A percentile compares a stretch with the other conserved stretches of the same genome.
These are phyloP conservation scores for Danaus plexippus DNA, from an alignment of 1,140 invertebrate species.

Conservation along the genomic window DNA sequence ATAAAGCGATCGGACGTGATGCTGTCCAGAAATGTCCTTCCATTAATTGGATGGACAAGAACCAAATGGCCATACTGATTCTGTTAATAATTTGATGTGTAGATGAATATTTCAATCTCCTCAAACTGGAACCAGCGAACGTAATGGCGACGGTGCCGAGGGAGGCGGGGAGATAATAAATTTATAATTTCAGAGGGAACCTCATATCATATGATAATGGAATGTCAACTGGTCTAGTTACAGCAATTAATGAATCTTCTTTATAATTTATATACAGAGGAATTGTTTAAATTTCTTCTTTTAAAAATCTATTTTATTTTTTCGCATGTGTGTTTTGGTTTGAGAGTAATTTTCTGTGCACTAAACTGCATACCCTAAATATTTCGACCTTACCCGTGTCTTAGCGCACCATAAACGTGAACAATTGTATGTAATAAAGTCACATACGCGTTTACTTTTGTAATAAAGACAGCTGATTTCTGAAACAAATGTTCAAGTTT, in stretches of 20 bases:
- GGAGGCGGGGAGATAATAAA: constrained; percentile 35
- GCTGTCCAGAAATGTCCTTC: constrained; percentile 26
- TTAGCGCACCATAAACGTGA: constrained; percentile 40
- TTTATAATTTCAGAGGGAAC: constrained; percentile 45
- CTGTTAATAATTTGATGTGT: constrained; percentile 24
- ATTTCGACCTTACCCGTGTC: constrained; percentile 39
- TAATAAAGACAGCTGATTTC: constrained; percentile 29
- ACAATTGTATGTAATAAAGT: constrained; percentile 56
- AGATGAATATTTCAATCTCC: constrained; percentile 36
- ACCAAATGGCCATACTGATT: constrained; percentile 22
- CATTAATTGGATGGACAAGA: constrained; percentile 25
- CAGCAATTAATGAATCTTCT: constrained; percentile 36
- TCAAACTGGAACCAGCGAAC: constrained; percentile 15
- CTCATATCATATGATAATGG: constrained; percentile 58
- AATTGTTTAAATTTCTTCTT: constrained; percentile 25
- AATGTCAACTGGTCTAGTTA: constrained; percentile 46
- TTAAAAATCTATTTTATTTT: constrained; percentile 11
- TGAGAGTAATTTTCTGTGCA: constrained; percentile 29
- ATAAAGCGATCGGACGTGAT: constrained; percentile 32
- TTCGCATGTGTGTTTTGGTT: constrained; percentile 5
- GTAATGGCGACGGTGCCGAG: constrained; percentile 17
- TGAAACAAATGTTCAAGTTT: constrained; percentile 10
- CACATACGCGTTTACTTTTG: constrained; percentile 20
- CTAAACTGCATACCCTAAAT: constrained; percentile 45
- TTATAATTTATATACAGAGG: constrained; percentile 21